Evolutionary conservation across 1,140 invertebrate genomes (phyloP), one percentile per base, ranked within the genome.

Genomic region (Pogonus chalceus): DNA sequence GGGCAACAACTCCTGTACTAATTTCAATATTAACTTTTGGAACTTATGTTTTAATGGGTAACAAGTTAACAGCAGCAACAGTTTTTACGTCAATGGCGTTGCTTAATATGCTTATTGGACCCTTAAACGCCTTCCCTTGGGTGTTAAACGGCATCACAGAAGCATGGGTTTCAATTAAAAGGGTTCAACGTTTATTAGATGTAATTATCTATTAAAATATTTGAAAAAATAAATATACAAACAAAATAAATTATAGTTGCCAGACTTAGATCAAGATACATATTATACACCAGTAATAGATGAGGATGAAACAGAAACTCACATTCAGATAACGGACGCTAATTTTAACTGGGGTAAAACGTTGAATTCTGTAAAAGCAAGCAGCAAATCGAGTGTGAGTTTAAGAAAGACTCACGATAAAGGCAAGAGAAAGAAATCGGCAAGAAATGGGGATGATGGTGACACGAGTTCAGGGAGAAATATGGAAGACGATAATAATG

Each of bases 81-180:
- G 91, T 90, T 0, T 99, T 98, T 65, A 98, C 96, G 1, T 90
- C 85, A 61, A 83, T 99, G 55, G 92, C 96, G 0, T 70, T 99
- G 47, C 83, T 99, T 26, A 92, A 96, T 65, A 96, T 99, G 88
- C 73, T 99, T 21, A 97, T 98, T 57, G 81, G 82, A 35, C 96
- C 96, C 1, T 72, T 99, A 37, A 99, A 99, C 76, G 88, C 92
- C 0, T 96, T 98, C 71, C 96, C 96, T 1, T 99, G 96, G 96
- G 95, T 98, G 2, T 70, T 99, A 1, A 98, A 97, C 75, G 96
- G 95, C 0, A 71, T 98, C 1, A 87, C 95, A 16, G 94, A 98
- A 74, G 89, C 93, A 0, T 94, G 85, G 85, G 87, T 94, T 0
- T 94, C 90, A 0, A 65, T 93, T 2, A 87, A 87, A 67, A 76